Base-by-base conservation (phyloP, 1,140 invertebrate species). In the Macrosteles quadrilineatus region DNA sequence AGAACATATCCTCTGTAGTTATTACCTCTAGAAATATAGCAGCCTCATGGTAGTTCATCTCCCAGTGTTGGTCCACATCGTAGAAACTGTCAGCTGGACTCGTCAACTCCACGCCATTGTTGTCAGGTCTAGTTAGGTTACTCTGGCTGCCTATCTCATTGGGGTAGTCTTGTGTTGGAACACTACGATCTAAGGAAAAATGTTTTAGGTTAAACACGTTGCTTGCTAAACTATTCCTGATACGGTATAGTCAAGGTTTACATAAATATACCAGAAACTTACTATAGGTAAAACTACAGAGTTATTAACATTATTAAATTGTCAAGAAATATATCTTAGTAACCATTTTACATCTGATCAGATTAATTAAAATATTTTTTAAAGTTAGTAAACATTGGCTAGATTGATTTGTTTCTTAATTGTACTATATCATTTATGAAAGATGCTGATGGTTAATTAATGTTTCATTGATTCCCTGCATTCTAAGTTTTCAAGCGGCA, bases 21-120 rank as follows among this genome's bases (percentile, higher is more conserved):
- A 36, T 36, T 36, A 91, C 90, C 83, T 93, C 90, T 76, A 93
- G 83, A 81, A 91, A 94, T 76, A 95, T 95, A 63, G 93, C 90
- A 50, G 93, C 92, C 78, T 96, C 94, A 76, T 94, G 90, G 80
- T 95, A 96, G 80, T 95, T 95, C 87, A 94, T 91, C 78, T 92
- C 88, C 93, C 93, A 95, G 73, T 88, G 87, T 75, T 86, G 81
- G 27, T 84, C 82, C 63, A 82, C 81, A 3, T 83, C 81, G 77
- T 81, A 78, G 71, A 81, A 78, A 32, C 73, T 69, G 64, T 82
- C 77, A 6, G 80, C 79, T n/a, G 81, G 80, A 81, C 81, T n/a
- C 80, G 77, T 0, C 79, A 83, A 23, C 80, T 83, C 59, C 80
- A 76, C 77, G 79, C 72, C 73, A 27, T 29, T 66, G 12, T 40